Base-by-base conservation (phyloP, 2,888 invertebrate species). In the Dasysyrphus albostriatus region DNA sequence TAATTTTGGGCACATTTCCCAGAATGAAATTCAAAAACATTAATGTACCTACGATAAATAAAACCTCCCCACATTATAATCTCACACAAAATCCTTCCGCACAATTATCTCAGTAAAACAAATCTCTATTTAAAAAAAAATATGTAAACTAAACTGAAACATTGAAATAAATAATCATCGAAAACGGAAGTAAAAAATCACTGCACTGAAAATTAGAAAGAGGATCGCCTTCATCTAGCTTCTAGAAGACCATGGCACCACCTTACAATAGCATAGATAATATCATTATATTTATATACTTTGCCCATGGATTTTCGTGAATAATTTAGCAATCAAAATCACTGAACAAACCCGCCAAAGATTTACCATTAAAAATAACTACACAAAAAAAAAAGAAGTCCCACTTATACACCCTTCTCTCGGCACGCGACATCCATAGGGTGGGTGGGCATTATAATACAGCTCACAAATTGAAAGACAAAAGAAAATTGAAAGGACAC, bases 281-380 rank as follows among this genome's bases (percentile, higher is more conserved):
- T 75, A 83, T 83, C 87, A 75, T 87, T 87, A 61, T 61, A 24
- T 24, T 24, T 24, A 42, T 61, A 61, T 61, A 61, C 83, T 61
- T 69, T 65, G 74, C 61, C 77, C 69, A 42, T 75, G 61, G 54
- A 32, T 76, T 78, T 85, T 51, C 47, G 51, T 87, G 87, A 78
- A 87, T 87, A 87, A 87, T 87, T 83, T 87, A 87, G 78, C 83
- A 87, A 83, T 87, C 74, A 83, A 75, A 69, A 83, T 83, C 82
- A 58, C 56, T 73, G 70, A 56, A 42, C 70, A 65, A 69, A 58
- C 58, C 82, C 82, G 70, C 78, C 65, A 82, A 87, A 81, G 82
- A 78, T 78, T 78, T 82, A 72, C 75, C 87, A 78, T 87, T 75
- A 87, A 85, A 76, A 72, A 39, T 24, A 24, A 24, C 24, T 24